Evolutionary conservation across 2,888 invertebrate species (phyloP).

Genomic region (Lasioglossum morio): DNA sequence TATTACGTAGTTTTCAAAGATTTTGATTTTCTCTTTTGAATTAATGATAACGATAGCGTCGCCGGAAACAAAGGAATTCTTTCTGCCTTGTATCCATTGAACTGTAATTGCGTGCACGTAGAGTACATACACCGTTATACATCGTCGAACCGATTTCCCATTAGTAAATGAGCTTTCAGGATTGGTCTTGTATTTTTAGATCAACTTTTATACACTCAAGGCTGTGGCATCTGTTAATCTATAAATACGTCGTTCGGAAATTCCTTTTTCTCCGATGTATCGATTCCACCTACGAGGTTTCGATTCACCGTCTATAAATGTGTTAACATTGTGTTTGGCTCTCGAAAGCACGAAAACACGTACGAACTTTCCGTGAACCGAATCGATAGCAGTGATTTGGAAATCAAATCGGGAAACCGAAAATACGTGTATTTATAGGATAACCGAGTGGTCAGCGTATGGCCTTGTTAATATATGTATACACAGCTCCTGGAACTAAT

Average conservation of each 20-base stretch:
- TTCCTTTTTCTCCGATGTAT: slow-evolving; percentile 51
- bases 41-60: not conserved
- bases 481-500: not conserved
- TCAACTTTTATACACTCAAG: slow-evolving; percentile 55
- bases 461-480: not conserved
- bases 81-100: not conserved
- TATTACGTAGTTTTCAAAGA: not conserved
- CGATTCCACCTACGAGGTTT: slow-evolving; percentile 42
- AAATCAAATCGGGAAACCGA: too few species aligned
- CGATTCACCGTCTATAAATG: slow-evolving; percentile 39
- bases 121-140: slow-evolving; percentile 21
- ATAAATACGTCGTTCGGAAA: slow-evolving; percentile 62
- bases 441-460: not conserved
- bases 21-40: not conserved
- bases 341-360: not conserved
- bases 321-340: not conserved
- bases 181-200: slow-evolving; percentile 61
- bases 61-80: not conserved
- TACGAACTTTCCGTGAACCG: not conserved
- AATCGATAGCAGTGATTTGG: too few species aligned
- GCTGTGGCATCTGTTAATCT: slow-evolving; percentile 45
- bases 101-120: slow-evolving; percentile 10
- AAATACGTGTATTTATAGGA: not conserved
- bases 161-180: slow-evolving; percentile 51
- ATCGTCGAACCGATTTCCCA: slow-evolving; percentile 34